Base-by-base conservation (phyloP, 30 jellyfish, hydroid and myxozoan species). In the Mastigias papua region DNA sequence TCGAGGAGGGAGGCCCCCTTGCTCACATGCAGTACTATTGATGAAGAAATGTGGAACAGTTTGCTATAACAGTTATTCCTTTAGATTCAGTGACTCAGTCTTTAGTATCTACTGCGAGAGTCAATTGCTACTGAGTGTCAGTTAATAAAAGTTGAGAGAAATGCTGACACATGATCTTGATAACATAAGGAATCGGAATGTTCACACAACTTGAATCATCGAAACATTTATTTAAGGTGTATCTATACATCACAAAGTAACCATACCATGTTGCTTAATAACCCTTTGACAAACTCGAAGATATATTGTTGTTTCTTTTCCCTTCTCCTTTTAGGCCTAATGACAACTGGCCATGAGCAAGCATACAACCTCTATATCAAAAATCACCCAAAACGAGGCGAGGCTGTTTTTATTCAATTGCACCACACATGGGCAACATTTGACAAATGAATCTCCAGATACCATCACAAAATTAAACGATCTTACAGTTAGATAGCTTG, bases 361-460 rank as follows among this genome's bases (percentile, higher is more conserved):
- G 90, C 90, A 80, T 78, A 8, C 73, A 80, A 46, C 62, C 90
- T 80, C 81, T 73, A 15, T 37, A 10, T 67, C 60, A 68, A 42
- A 42, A 42, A 42, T 4, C 0, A 4, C 13, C 13, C 7, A 42
- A 42, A 15, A 42, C 54, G 54, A 42, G 54, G 67, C 27, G 20
- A 54, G 25, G 67, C 16, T 46, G 8, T 16, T 46, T 8, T 6
- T 54, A 19, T 11, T 69, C 3, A 3, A 35, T 66, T 82, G 65
- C 84, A 49, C 76, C 91, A 48, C n/a, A 19, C n/a, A 33, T 65
- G 65, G 35, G 84, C 73, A 82, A 46, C 49, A 0, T 6, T 16
- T 46, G 60, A 16, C 16, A 46, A 16, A 19, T 21, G 67, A 4
- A 15, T 15, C 54, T 42, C 54, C 54, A 42, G 54, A 42, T 4